Conservation (phyloP, 2,113 vertebrate species). For the Loxodonta africana region DNA sequence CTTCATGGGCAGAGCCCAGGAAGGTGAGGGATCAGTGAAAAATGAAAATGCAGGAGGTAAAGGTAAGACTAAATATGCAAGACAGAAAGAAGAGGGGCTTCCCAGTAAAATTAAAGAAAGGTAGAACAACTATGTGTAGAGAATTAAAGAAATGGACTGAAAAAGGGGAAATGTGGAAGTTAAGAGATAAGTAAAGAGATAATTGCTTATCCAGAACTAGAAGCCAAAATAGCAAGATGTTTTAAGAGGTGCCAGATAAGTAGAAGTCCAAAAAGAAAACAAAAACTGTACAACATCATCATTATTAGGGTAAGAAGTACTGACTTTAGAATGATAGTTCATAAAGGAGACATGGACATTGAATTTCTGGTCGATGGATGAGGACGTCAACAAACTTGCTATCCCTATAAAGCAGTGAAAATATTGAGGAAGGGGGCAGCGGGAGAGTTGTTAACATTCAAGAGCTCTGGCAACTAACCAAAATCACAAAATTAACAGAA, state of each 20-base stretch:
- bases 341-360: background rate
- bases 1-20: background rate
- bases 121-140: background rate
- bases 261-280: background rate
- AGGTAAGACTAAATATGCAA: background rate
- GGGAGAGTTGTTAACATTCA: background rate
- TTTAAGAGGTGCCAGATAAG: background rate
- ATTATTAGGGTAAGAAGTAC: background rate
- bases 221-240: background rate
- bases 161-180: background rate
- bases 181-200: background rate
- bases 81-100: background rate
- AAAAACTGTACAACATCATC: background rate
- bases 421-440: background rate
- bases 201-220: background rate
- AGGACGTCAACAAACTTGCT: background rate
- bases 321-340: background rate
- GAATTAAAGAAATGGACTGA: background rate
- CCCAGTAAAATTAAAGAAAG: background rate
- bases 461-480: background rate
- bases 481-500: background rate
- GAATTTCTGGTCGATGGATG: background rate
- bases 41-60: background rate
- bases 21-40: background rate
- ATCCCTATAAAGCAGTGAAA: background rate